Base-by-base conservation (phyloP, 2,797 vertebrate species). In the Lateolabrax maculatus region DNA sequence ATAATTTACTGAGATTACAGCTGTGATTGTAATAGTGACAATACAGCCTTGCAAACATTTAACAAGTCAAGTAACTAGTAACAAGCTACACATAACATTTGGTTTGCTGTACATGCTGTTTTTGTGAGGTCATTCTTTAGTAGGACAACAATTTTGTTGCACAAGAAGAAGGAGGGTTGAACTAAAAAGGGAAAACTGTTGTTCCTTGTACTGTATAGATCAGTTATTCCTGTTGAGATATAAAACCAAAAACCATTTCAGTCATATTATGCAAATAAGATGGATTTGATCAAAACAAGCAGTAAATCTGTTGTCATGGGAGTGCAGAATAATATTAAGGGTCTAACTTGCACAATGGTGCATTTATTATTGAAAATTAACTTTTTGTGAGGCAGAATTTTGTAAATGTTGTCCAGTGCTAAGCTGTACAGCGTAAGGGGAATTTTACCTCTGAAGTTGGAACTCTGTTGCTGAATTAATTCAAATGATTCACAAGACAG, bases 401-500 rank as follows among this genome's bases (percentile, higher is more conserved):
- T 79, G 39, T 56, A 48, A 77, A 67, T 71, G 58, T 25, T 75
- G 79, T 63, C 77, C 70, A 71, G 36, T 63, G 67, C 52, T 79
- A 55, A 48, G 76, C 74, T 71, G 29, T 46, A 23, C 61, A 56
- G 48, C 34, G 19, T 37, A 65, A 46, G 43, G 64, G 48, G 75
- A 83, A 83, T 90, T 64, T 56, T 84, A 82, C 69, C 60, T 84
- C 70, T 82, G 75, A 91, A 87, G 82, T 85, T 79, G 58, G 53
- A 90, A 75, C 72, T 87, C 75, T 81, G 60, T 46, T 77, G 74
- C 78, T 57, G 65, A 84, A 77, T 90, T 77, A 87, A 86, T 81
- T 88, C 81, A 85, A 83, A 89, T 87, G 83, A 93, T 80, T 93
- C 83, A 84, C 74, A 76, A 31, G 87, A 88, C 87, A 91, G 88